phyloP scores from a whole-genome alignment of 2,113 vertebrate genomes.

The Peucedramus taeniatus region DNA sequence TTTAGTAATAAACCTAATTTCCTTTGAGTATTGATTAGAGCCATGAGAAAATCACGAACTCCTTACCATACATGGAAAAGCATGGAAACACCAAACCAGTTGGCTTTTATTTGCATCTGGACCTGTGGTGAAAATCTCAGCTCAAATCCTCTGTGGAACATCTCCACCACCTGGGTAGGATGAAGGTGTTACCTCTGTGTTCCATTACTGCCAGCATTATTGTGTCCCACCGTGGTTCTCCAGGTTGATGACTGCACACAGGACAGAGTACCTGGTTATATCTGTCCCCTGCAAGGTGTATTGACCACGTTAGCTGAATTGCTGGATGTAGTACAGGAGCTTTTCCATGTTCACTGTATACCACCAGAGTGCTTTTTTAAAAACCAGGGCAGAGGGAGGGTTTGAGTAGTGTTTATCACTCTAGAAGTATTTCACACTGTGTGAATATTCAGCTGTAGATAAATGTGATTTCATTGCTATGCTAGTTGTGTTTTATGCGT shows the following conservation, averaged over 20 bases:
- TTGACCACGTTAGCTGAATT: not conserved
- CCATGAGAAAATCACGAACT: not conserved
- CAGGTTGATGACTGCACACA: not conserved
- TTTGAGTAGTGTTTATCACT: not conserved
- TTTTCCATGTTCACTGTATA: accelerated
- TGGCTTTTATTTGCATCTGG: not conserved
- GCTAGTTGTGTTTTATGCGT: not conserved
- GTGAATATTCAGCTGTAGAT: not conserved
- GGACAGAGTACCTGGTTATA: not conserved
- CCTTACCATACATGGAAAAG: not conserved
- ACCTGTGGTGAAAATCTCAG: not conserved
- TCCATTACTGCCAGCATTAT: not conserved
- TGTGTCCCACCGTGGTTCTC: not conserved
- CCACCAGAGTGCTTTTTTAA: not conserved
- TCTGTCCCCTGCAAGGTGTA: not conserved
- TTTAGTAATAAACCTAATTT: not conserved
- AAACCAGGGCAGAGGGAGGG: not conserved
- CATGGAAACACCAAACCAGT: not conserved
- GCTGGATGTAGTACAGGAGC: not conserved
- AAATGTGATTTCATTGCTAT: not conserved
- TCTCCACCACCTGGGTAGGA: not conserved
- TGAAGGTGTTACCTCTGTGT: not conserved
- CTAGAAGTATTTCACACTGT: not conserved
- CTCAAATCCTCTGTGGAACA: not conserved
- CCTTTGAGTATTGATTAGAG: not conserved